Base-by-base conservation (phyloP, 2,113 vertebrate species). In the Mus musculus region DNA sequence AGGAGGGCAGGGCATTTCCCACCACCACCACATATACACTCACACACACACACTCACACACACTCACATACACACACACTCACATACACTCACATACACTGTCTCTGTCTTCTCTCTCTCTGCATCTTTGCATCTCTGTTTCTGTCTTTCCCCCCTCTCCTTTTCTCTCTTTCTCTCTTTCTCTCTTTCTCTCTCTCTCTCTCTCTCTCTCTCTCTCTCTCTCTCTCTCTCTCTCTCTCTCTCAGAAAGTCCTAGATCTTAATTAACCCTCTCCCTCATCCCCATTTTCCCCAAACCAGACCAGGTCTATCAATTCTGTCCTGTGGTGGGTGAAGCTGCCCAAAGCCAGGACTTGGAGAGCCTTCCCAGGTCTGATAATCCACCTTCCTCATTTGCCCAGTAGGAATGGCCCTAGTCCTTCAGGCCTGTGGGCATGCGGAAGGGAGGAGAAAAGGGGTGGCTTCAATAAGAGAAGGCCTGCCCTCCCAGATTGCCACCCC, bases 1-100 rank as follows among this genome's bases (percentile, higher is more conserved):
- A 85, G 84, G 78, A 94, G 89, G 77, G 88, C 76, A 88, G 87
- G 73, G 88, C 71, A 16, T 82, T 94, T 92, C 88, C 77, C 17
- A 13, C 20, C 52, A 81, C 52, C 22, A 33, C 7, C 61, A 67
- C 63, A 46, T 56, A 42, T n/a, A 82, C 54, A 82, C 81, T 46
- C 82, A 59, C 56, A 17, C 16, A 59, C 56, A 59, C 56, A 59
- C 56, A 59, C 56, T 16, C 54, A 56, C 12, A 56, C 56, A 59
- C 56, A 16, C 56, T 12, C 54, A 56, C 54, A n/a, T n/a, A 56
- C 54, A 56, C 54, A 56, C 52, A 52, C 52, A 52, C 52, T 16
- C 54, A 56, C 54, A 56, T 14, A 56, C 17, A 59, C 59, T 5
- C 59, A 61, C 59, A 61, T 19, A 61, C 59, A 61, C 59, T 7